Conservation (phyloP, 2,797 vertebrate genomes). For the Saguinus oedipus region DNA sequence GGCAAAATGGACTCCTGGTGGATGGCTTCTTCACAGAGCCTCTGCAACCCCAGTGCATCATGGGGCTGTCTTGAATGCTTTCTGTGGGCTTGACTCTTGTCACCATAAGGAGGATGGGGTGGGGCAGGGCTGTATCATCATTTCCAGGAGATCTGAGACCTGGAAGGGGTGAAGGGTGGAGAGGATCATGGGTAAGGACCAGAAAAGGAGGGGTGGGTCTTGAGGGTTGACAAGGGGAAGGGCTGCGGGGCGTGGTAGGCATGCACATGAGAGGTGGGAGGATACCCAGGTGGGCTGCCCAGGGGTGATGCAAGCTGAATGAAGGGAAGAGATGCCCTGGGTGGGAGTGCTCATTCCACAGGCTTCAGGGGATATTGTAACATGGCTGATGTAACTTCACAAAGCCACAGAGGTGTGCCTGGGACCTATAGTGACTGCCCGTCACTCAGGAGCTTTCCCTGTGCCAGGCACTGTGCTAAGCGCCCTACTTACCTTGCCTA, state of each 20-base stretch:
- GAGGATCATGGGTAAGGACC: background rate
- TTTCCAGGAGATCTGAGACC: background rate
- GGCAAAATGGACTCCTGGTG: background rate
- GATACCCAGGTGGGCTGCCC: background rate
- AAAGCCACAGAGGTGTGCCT: rapidly evolving
- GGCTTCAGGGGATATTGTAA: background rate
- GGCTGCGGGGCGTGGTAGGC: background rate
- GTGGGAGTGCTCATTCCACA: rapidly evolving
- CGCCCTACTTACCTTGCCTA: background rate
- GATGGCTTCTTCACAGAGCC: background rate
- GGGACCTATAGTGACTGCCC: rapidly evolving
- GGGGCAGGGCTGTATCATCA: rapidly evolving
- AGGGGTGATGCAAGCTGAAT: too few relatives aligned
- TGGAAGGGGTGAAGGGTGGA: background rate
- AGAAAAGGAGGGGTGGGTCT: background rate
- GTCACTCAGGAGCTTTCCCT: background rate
- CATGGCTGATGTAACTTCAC: background rate
- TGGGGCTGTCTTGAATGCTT: too few relatives aligned
- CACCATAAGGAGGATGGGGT: background rate
- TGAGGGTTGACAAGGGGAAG: background rate
- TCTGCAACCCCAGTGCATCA: background rate
- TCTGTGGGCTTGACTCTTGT: background rate
- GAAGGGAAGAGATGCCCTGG: background rate
- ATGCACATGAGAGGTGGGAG: background rate
- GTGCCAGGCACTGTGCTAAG: background rate